Evolutionary conservation across 1,140 invertebrate species (phyloP), one percentile per base, ranked within the genome.

Genomic region (Pomphorhynchus laevis): DNA sequence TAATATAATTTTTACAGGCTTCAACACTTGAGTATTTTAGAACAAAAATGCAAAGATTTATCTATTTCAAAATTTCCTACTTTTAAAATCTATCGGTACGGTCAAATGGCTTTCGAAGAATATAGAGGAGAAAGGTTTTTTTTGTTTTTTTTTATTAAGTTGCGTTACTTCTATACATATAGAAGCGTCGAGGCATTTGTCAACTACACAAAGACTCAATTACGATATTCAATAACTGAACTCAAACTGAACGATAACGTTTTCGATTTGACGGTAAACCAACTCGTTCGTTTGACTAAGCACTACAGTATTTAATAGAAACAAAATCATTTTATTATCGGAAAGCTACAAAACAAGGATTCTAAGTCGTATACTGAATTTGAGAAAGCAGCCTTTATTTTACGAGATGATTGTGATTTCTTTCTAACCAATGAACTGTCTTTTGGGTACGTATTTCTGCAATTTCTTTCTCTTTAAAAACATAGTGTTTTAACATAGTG

Each of bases 11-110:
- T 45, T 50, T 51, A 37, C 49, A 73, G 71, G 59, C 65, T 36
- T 63, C 93, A 36, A 74, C 80, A 6, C 67, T 69, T 8, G 66
- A 73, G 47, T 95, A 82, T 58, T 75, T 89, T 49, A 86, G 95
- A 33, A 73, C 69, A 12, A n/a, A n/a, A n/a, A n/a, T n/a, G n/a
- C n/a, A n/a, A n/a, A n/a, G n/a, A n/a, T n/a, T n/a, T n/a, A n/a
- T n/a, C n/a, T n/a, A n/a, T n/a, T n/a, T n/a, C n/a, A n/a, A 98
- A 98, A 63, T 98, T 95, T 62, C 89, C 89, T 18, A 95, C 89
- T 12, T 56, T 98, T 24, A 98, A 98, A 61, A 57, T 95, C 16
- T 73, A 93, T 49, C 65, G 75, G 22, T 84, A 84, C 67, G 86
- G 86, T 1, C 67, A 80, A 49, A 65, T 75, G 6, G 66, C 71